Evolutionary conservation across 2,113 vertebrate genomes (phyloP).

Genomic region (Bucco capensis): DNA sequence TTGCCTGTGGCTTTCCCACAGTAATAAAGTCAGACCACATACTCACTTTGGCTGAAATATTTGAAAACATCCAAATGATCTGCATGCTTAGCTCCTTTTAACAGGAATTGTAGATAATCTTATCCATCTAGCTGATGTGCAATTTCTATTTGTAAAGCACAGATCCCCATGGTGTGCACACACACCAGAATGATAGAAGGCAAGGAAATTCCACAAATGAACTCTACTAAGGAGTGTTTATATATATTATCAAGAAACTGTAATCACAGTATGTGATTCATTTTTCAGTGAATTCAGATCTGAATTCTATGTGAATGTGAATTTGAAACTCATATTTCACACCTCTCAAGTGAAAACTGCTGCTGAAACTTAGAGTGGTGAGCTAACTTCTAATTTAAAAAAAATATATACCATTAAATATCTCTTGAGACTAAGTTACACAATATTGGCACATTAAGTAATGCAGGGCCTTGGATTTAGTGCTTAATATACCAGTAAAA

Average conservation of each 20-base stretch:
- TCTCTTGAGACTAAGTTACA: background rate
- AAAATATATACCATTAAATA: background rate
- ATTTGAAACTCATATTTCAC: background rate
- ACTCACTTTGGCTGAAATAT: constrained; percentile 44
- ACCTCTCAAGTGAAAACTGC: background rate
- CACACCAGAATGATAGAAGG: background rate
- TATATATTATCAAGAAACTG: background rate
- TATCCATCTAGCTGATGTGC: background rate
- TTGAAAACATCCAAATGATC: constrained; percentile 28
- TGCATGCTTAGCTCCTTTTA: background rate
- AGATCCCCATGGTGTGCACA: background rate
- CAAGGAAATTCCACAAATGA: background rate
- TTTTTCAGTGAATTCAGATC: too few species aligned
- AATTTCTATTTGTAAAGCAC: background rate
- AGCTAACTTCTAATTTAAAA: background rate
- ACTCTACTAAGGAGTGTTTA: background rate
- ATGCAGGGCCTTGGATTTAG: background rate
- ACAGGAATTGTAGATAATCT: constrained; percentile 4
- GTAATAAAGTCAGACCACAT: constrained; percentile 57
- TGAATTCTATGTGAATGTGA: too few species aligned
- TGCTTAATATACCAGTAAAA: background rate
- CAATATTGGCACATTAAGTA: background rate
- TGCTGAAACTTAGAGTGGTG: background rate
- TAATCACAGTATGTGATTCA: background rate
- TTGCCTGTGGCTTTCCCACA: constrained; percentile 58